Evolutionary conservation across 2,797 vertebrate genomes (phyloP), one percentile per base, ranked within the genome.

Genomic region (Galaxias olidus): DNA sequence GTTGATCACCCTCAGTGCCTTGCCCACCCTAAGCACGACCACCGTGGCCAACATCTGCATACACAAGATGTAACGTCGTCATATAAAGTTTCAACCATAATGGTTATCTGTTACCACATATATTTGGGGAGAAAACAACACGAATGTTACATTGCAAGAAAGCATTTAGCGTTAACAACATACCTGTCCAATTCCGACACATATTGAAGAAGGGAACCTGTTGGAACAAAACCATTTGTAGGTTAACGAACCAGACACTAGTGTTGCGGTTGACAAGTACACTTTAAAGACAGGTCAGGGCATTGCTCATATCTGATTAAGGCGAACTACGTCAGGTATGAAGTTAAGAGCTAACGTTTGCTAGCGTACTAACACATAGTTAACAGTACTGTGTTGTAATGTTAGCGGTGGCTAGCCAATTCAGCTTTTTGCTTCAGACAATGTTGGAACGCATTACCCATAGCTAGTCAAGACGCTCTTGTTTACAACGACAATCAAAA

Each of bases 131-230:
- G n/a, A 10, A 47, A 47, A 47, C 2, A 47, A 47, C n/a, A n/a
- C n/a, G n/a, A 14, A 47, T 10, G 45, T 9, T 10, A 1, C 1
- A 47, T 3, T 47, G 45, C 42, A 12, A 58, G 41, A 17, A 14
- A 4, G 40, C 12, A 20, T 20, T 55, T 8, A 19, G 12, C 14
- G 17, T 19, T 44, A 52, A 45, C 15, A 42, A 9, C 88, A 92
- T 78, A 99, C 97, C 92, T 99, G 97, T 76, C 97, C 97, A 73
- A 99, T 94, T 59, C 97, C 97, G 72, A 99, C 95, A 77, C 95
- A 98, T 76, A 98, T 92, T 47, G 96, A 97, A 19, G 97, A 99
- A 0, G 97, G 97, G 78, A 99, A 99, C 85, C 97, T 98, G 86
- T 40, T 14, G 41, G n/a, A n/a, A 14, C 56, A 57, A 49, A 8